Evolutionary conservation across 1,140 invertebrate species (phyloP).

Genomic region (Helicorthomorpha holstii): DNA sequence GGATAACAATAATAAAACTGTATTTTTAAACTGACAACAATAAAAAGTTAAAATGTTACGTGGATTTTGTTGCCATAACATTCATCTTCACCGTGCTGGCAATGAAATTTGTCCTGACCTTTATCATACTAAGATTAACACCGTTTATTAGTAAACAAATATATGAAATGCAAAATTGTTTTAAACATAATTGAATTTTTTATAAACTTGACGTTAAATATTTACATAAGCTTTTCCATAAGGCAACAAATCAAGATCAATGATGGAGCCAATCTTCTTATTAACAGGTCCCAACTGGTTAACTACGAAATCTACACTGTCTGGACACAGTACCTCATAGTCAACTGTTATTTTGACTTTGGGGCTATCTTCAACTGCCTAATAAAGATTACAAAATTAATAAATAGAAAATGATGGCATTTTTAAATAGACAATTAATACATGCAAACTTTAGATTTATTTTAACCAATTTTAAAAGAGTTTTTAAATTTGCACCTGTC

Average conservation of each 20-base stretch:
- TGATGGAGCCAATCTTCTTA: constrained; percentile 17
- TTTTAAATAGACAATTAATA: neutral
- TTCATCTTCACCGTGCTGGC: constrained; percentile 4
- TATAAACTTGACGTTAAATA: neutral
- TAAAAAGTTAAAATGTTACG: constrained; percentile 3
- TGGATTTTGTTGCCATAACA: constrained; percentile 6
- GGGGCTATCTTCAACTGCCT: neutral
- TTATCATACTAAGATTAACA: neutral
- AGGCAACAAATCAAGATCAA: constrained; percentile 18
- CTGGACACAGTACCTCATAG: constrained; percentile 26
- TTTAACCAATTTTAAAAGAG: neutral
- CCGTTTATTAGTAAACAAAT: neutral
- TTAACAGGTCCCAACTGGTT: constrained; percentile 19
- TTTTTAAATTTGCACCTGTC: too few species aligned
- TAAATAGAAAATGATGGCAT: neutral
- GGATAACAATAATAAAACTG: neutral
- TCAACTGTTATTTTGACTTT: constrained; percentile 17
- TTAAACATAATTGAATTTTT: neutral
- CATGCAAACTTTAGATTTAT: neutral
- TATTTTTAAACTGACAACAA: neutral
- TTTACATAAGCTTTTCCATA: constrained; percentile 27
- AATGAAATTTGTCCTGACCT: neutral
- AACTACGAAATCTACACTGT: constrained; percentile 22
- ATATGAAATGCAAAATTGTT: neutral
- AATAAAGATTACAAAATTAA: neutral